Evolutionary conservation across 1,140 invertebrate genomes (phyloP).

Genomic region (Ceratitis capitata): DNA sequence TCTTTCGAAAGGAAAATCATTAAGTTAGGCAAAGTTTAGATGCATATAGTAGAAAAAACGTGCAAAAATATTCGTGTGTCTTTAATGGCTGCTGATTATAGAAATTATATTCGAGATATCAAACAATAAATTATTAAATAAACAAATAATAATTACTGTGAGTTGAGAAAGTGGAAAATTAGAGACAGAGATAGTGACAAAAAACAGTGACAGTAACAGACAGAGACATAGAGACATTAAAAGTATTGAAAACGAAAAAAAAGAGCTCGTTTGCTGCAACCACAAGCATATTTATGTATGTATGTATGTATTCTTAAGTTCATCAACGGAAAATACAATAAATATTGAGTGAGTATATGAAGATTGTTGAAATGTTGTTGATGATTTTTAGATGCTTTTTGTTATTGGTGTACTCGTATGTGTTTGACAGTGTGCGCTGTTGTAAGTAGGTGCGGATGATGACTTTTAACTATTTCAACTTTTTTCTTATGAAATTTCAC

Average conservation of each 20-base stretch:
- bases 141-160: background rate
- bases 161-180: background rate
- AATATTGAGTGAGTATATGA: background rate
- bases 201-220: background rate
- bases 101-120: background rate
- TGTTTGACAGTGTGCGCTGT: background rate
- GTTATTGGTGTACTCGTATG: too few relatives aligned
- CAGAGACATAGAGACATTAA: background rate
- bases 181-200: background rate
- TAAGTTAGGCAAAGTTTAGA: slow-evolving; percentile 2
- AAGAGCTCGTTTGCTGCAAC: background rate
- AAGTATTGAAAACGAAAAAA: background rate
- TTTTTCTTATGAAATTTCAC: background rate
- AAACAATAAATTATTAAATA: background rate
- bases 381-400: background rate
- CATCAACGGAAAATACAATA: background rate
- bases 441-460: background rate
- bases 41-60: background rate
- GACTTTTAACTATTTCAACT: background rate
- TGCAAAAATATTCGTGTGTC: slow-evolving; percentile 8
- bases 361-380: background rate
- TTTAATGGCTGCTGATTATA: background rate
- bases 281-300: background rate
- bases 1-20: background rate
- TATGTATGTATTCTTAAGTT: background rate